Evolutionary conservation across 2,888 invertebrate genomes (phyloP).

Genomic region (Drosophila limbata): DNA sequence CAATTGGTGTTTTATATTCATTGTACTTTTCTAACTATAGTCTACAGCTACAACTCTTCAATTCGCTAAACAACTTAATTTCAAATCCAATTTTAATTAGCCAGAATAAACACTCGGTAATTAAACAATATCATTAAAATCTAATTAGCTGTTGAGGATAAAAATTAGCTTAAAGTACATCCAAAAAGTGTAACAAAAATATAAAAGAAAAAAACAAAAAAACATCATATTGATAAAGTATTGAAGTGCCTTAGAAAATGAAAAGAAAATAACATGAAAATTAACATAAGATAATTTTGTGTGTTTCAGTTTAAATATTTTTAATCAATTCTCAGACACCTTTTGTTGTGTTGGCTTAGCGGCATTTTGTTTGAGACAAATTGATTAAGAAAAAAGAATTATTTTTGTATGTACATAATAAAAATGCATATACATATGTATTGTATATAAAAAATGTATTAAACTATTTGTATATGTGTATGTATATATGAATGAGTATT

Average conservation of each 20-base stretch:
- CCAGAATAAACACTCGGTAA: slow-evolving; percentile 34
- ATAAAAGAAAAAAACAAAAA: slow-evolving; percentile 7
- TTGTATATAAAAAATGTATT: slow-evolving; percentile 38
- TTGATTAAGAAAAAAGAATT: slow-evolving; percentile 40
- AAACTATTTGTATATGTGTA: slow-evolving; percentile 34
- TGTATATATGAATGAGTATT: slow-evolving; percentile 27
- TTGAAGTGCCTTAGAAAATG: slow-evolving; percentile 78
- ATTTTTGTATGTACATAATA: slow-evolving; percentile 65
- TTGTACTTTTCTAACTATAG: slow-evolving; percentile 50
- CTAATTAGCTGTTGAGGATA: slow-evolving; percentile 44
- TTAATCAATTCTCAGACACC: slow-evolving; percentile 47
- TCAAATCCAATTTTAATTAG: slow-evolving; percentile 53
- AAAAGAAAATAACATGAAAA: slow-evolving; percentile 36
- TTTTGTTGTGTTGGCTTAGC: slow-evolving; percentile 62
- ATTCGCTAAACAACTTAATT: slow-evolving; percentile 42
- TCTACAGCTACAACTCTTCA: slow-evolving; percentile 27
- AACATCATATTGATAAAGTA: slow-evolving; percentile 63
- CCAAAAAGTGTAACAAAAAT: slow-evolving; percentile 32
- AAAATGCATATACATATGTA: slow-evolving; percentile 25
- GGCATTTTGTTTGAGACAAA: slow-evolving; percentile 54
- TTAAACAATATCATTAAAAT: slow-evolving; percentile 45
- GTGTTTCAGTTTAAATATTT: slow-evolving; percentile 52
- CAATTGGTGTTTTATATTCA: slow-evolving; percentile 67
- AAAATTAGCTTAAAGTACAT: slow-evolving; percentile 47
- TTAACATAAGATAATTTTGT: slow-evolving; percentile 24